Evolutionary conservation across 2,888 invertebrate species (phyloP), one percentile per base, ranked within the genome.

Genomic region (Formica aserva): DNA sequence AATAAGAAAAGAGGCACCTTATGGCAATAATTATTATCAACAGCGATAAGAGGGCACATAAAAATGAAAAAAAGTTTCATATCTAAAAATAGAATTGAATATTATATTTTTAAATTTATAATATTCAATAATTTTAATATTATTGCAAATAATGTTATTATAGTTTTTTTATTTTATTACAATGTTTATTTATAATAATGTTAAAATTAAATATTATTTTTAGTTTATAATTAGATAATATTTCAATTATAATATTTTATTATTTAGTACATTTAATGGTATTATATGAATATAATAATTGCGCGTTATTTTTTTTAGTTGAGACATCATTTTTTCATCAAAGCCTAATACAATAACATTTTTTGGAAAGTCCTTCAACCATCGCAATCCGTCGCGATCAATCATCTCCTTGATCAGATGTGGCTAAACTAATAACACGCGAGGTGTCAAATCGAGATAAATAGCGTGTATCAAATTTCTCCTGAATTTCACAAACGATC

Each of bases 381-480:
- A 29, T 41, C n/a, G n/a, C 48, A 8, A 65, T 65, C 32, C 13
- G 45, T 15, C 32, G 35, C 35, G n/a, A 76, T 76, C 75, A 69
- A 76, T 69, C 75, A 76, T 66, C 62, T 48, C 15, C 38, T 15
- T 35, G 35, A 76, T 76, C 69, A 76, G 69, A 67, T 32, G 26
- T 48, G 13, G 29, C 67, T 76, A 69, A 71, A 65, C 29, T 45
- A 41, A 45, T 67, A 76, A 67, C 8, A n/a, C 69, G 26, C 76
- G 35, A 52, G 18, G 77, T 38, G 26, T 77, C 72, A 38, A 71
- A 52, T 74, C 41, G 75, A 71, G 55, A 76, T 69, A 76, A 76
- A 76, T 76, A 35, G 35, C 13, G 13, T 35, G 29, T 76, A 38
- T 76, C 52, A 76, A 71, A 67, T 78, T 78, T 78, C 32, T 45